Evolutionary conservation across 1,140 invertebrate genomes (phyloP).

Genomic region (Drosophila truncata): DNA sequence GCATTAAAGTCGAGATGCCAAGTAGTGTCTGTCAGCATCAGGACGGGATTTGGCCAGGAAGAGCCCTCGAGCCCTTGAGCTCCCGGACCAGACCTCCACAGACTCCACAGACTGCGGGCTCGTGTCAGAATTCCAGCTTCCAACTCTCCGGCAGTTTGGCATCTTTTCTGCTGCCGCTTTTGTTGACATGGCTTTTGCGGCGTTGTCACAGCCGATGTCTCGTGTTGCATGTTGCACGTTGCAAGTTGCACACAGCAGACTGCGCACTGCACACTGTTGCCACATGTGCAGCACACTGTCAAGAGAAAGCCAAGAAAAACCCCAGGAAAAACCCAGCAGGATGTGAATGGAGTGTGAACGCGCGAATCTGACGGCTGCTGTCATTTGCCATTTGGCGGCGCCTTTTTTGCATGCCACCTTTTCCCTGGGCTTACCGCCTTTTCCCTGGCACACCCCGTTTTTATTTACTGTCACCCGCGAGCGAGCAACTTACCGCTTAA

Average conservation of each 20-base stretch:
- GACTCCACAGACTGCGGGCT: background rate
- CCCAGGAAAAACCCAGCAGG: conserved; percentile 13
- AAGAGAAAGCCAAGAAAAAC: conserved; percentile 10
- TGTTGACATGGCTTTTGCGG: conserved; percentile 78
- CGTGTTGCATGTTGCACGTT: conserved; percentile 68
- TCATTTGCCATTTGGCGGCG: conserved; percentile 65
- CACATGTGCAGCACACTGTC: conserved; percentile 26
- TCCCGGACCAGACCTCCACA: conserved; percentile 5
- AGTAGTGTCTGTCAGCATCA: conserved; percentile 64
- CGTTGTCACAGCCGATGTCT: conserved; percentile 78
- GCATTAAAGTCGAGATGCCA: conserved; percentile 63
- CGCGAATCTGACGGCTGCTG: conserved; percentile 62
- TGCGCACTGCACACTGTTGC: conserved; percentile 12
- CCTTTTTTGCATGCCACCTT: conserved; percentile 63
- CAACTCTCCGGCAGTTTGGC: conserved; percentile 44
- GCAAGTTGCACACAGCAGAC: conserved; percentile 1
- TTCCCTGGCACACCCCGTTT: conserved; percentile 1
- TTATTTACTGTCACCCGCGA: conserved; percentile 54
- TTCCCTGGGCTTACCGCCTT: conserved; percentile 37
- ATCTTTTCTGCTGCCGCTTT: conserved; percentile 59
- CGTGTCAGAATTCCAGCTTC: conserved; percentile 44
- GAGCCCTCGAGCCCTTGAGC: conserved; percentile 24
- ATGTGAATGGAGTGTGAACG: conserved; percentile 52
- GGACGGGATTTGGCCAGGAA: conserved; percentile 41
- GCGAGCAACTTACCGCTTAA: conserved; percentile 71